Evolutionary conservation across 2,797 vertebrate species (phyloP).

Genomic region (Benthosema pterotum): DNA sequence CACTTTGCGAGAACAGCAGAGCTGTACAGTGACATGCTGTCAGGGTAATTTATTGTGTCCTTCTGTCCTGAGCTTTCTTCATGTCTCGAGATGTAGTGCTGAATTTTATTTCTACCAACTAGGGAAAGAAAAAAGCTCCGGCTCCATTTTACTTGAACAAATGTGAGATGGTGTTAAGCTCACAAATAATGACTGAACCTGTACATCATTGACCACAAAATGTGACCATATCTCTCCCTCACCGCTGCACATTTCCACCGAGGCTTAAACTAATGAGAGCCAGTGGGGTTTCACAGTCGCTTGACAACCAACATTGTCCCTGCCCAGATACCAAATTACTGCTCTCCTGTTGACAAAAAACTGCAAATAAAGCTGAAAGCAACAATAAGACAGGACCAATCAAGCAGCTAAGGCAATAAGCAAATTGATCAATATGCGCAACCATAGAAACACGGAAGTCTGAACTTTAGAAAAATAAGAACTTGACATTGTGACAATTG

Average conservation of each 20-base stretch:
- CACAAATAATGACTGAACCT: not conserved
- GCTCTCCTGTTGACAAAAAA: constrained; percentile 54
- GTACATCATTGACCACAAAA: too few relatives aligned
- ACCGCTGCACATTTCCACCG: too few relatives aligned
- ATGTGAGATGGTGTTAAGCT: not conserved
- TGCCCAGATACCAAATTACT: constrained; percentile 57
- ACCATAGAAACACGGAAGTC: too few relatives aligned
- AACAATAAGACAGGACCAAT: too few relatives aligned
- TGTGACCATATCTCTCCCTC: too few relatives aligned
- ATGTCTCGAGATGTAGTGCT: constrained; percentile 11
- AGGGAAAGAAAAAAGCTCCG: not conserved
- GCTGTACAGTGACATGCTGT: constrained; percentile 75
- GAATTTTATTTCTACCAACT: constrained; percentile 16
- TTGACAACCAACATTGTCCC: constrained; percentile 63
- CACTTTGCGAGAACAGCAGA: constrained; percentile 73
- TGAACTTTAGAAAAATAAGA: too few relatives aligned
- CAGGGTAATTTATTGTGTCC: constrained; percentile 74
- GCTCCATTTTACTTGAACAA: constrained; percentile 8
- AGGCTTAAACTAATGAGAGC: constrained; percentile 68
- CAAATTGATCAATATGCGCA: too few relatives aligned
- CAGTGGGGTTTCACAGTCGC: constrained; percentile 71
- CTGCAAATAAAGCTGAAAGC: too few relatives aligned
- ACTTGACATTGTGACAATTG: too few relatives aligned
- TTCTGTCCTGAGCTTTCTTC: constrained; percentile 75
- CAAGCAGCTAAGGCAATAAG: too few relatives aligned